phyloP scores from a whole-genome alignment of 2,113 vertebrate species.

The Chaetodon trifascialis region DNA sequence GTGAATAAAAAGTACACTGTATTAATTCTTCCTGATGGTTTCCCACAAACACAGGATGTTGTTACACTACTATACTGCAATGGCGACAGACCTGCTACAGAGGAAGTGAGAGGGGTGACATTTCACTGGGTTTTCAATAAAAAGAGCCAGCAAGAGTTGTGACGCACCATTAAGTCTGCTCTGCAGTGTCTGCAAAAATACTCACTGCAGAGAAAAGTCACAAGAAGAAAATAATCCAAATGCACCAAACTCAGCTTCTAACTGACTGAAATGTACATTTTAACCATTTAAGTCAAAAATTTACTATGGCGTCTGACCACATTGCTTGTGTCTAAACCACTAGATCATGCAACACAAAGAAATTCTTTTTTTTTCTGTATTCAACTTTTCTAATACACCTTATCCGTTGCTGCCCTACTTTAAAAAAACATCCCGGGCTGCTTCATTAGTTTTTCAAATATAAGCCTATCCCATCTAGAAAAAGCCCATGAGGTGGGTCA shows the following conservation, averaged over 20 bases:
- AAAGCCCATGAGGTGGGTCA: slow-evolving; percentile 15
- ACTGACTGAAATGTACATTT: background rate
- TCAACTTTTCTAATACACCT: background rate
- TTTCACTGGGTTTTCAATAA: slow-evolving; percentile 34
- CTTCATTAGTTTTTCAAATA: slow-evolving; percentile 19
- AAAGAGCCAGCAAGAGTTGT: slow-evolving; percentile 53
- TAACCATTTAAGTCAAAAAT: background rate
- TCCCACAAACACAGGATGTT: slow-evolving; percentile 18
- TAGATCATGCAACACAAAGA: background rate
- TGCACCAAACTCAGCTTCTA: slow-evolving; percentile 11
- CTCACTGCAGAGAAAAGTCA: slow-evolving; percentile 63
- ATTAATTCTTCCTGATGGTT: background rate
- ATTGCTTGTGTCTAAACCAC: background rate
- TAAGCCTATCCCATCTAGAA: slow-evolving; percentile 7
- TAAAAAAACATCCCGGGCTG: slow-evolving; percentile 34
- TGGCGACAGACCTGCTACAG: slow-evolving; percentile 6
- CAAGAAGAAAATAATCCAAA: slow-evolving; percentile 19
- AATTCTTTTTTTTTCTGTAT: background rate
- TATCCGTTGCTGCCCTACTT: slow-evolving; percentile 16
- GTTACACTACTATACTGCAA: background rate
- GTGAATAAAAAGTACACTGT: background rate
- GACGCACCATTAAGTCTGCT: slow-evolving; percentile 66
- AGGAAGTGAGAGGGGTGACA: slow-evolving; percentile 41
- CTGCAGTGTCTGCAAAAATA: slow-evolving; percentile 71
- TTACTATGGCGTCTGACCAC: background rate